phyloP scores from a whole-genome alignment of 2,113 vertebrate genomes.

The Oplegnathus fasciatus region DNA sequence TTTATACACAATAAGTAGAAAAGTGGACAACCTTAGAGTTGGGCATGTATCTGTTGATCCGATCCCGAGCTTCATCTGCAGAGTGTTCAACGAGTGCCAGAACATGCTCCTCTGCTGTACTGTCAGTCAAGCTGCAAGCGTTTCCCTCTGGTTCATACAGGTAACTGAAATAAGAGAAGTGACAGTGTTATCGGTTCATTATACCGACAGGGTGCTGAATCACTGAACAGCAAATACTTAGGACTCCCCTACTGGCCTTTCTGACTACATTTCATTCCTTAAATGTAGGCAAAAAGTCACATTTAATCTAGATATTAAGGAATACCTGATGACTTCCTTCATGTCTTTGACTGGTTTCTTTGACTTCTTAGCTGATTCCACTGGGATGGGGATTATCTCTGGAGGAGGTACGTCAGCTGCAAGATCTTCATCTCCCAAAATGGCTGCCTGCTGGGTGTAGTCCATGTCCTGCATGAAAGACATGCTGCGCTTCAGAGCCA shows the following conservation, averaged over 20 bases:
- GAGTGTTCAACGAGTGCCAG: constrained; percentile 96
- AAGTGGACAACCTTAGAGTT: constrained; percentile 90
- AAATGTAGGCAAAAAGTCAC: not conserved
- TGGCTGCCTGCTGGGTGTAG: constrained; percentile 98
- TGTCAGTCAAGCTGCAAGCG: constrained; percentile 96
- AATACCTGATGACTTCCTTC: constrained; percentile 93
- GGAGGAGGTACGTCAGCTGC: constrained; percentile 89
- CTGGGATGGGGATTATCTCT: constrained; percentile 90
- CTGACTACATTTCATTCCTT: not conserved
- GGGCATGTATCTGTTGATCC: constrained; percentile 92
- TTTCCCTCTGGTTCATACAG: constrained; percentile 96
- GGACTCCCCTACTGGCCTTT: not conserved
- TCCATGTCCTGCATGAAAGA: constrained; percentile 99
- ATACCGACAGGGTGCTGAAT: not conserved
- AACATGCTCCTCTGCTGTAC: constrained; percentile 97
- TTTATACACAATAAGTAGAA: not conserved
- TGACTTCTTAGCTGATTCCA: constrained; percentile 95
- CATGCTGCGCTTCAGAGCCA: constrained; percentile 99
- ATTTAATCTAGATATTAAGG: not conserved
- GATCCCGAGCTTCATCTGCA: constrained; percentile 95
- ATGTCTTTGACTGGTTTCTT: constrained; percentile 96
- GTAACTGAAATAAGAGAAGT: constrained; percentile 83
- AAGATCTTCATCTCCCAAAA: constrained; percentile 94
- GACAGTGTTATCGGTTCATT: not conserved
- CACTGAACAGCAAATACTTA: not conserved